Base-by-base conservation (phyloP, 2,113 vertebrate species). In the Artemisiospiza belli region DNA sequence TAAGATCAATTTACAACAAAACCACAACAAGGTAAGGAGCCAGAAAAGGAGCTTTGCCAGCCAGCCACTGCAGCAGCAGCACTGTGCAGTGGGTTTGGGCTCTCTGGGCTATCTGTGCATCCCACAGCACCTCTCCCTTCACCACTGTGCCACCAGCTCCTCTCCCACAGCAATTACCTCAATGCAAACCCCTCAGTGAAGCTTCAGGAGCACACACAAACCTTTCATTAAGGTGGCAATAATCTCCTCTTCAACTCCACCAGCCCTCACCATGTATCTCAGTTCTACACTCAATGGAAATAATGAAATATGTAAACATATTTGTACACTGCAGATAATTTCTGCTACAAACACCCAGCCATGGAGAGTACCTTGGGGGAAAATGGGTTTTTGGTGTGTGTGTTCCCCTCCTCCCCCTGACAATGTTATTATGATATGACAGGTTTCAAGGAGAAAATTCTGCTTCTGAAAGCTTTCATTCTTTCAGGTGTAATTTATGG, bases 71-170 rank as follows among this genome's bases (percentile, higher is more conserved):
- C 2, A 12, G 18, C 16, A 68, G 58, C 54, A 80, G 41, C 5
- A 0, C 4, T 18, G 21, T 3, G 6, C 1, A 1, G 3, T 12
- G 24, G 18, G 3, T 67, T 10, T 35, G 49, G 43, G 23, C n/a
- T 61, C 88, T 73, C 67, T 68, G 37, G 19, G 49, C 27, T 5
- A 44, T 44, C 43, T 39, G 35, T 17, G 46, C 19, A 15, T 19
- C 31, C 30, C 3, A 2, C 63, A 11, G 28, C 39, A 46, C 10
- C 35, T 23, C 49, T 57, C 63, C 30, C 18, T 23, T 28, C 28
- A 49, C 10, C 23, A 10, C 35, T 27, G 35, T 19, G 35, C 20
- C 49, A 28, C 24, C 72, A 47, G 54, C 49, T 61, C 46, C 21
- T 47, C 77, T 58, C 7, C 49, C 33, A 5, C 0, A 19, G 46